phyloP scores from a whole-genome alignment of 2,797 vertebrate species.

The Amblyopsis hoosieri region DNA sequence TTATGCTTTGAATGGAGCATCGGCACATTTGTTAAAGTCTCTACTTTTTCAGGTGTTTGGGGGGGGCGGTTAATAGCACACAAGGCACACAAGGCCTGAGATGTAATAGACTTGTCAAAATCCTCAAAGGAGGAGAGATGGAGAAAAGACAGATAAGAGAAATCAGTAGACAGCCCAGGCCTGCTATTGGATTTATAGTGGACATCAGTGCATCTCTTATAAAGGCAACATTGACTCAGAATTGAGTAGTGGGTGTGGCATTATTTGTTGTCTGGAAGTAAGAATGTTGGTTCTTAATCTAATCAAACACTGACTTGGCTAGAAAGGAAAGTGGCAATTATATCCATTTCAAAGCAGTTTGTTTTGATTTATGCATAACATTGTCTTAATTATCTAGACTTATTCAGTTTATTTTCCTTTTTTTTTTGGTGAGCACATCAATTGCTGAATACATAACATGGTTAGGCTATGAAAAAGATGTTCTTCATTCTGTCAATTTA shows the following conservation, averaged over 20 bases:
- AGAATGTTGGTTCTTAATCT: not conserved
- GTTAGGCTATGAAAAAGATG: not conserved
- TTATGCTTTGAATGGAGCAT: constrained; percentile 3
- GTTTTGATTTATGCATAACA: too few relatives aligned
- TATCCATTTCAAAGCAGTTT: not conserved
- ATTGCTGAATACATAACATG: not conserved
- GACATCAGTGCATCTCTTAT: not conserved
- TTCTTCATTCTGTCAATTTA: not conserved
- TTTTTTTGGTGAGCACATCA: not conserved
- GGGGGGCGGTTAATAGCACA: not conserved
- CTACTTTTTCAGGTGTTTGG: not conserved
- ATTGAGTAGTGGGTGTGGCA: not conserved
- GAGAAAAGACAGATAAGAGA: constrained; percentile 37
- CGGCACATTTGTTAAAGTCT: constrained; percentile 11
- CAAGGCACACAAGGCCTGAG: constrained; percentile 30
- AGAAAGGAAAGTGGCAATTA: not conserved
- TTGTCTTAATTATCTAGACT: too few relatives aligned
- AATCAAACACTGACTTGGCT: not conserved
- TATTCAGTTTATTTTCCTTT: too few relatives aligned
- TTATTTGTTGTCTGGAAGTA: not conserved
- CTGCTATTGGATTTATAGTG: constrained; percentile 18
- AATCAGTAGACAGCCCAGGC: not conserved
- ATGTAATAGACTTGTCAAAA: constrained; percentile 61
- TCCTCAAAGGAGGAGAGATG: constrained; percentile 26
- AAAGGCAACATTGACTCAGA: constrained; percentile 10